Conservation (phyloP, 2,888 invertebrate genomes). For the Pterostichus niger region DNA sequence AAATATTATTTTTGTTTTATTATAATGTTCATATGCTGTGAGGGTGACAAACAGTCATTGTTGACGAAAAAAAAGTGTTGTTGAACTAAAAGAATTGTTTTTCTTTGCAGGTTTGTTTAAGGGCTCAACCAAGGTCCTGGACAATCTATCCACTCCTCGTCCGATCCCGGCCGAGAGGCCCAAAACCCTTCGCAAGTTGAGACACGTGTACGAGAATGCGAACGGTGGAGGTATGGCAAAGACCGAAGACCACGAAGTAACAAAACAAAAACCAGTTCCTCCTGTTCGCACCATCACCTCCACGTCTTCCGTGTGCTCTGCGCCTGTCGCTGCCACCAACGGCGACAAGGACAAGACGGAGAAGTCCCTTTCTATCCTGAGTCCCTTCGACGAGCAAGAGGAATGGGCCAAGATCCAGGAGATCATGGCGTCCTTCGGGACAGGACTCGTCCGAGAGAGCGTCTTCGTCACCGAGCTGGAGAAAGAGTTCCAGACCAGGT, state of each 20-base stretch:
- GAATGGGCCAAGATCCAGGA: slow-evolving; percentile 98
- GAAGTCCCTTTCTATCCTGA: slow-evolving; percentile 83
- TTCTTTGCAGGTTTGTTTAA: slow-evolving; percentile 86
- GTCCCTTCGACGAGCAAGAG: slow-evolving; percentile 95
- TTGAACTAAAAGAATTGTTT: no score
- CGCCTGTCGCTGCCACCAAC: slow-evolving; percentile 73
- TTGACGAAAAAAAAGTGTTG: no score
- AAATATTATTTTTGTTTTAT: no score
- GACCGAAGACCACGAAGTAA: slow-evolving; percentile 72
- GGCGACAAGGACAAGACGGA: slow-evolving; percentile 75
- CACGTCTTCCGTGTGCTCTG: slow-evolving; percentile 63
- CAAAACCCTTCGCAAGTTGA: slow-evolving; percentile 86
- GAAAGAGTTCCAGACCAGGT: slow-evolving; percentile 87
- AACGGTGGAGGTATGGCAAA: slow-evolving; percentile 72
- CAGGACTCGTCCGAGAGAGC: slow-evolving; percentile 87
- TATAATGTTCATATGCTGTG: no score
- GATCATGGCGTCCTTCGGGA: slow-evolving; percentile 96
- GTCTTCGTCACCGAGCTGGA: slow-evolving; percentile 89
- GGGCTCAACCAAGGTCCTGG: slow-evolving; percentile 87
- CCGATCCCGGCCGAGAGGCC: slow-evolving; percentile 85
- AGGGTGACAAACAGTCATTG: no score
- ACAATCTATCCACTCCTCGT: slow-evolving; percentile 80
- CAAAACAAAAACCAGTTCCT: slow-evolving; percentile 69
- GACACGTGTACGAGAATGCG: slow-evolving; percentile 85
- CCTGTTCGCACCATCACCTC: slow-evolving; percentile 45